These are phyloP conservation scores for Rhineura floridana DNA, from an alignment of 2,113 vertebrate species.

Conservation along the genomic window DNA sequence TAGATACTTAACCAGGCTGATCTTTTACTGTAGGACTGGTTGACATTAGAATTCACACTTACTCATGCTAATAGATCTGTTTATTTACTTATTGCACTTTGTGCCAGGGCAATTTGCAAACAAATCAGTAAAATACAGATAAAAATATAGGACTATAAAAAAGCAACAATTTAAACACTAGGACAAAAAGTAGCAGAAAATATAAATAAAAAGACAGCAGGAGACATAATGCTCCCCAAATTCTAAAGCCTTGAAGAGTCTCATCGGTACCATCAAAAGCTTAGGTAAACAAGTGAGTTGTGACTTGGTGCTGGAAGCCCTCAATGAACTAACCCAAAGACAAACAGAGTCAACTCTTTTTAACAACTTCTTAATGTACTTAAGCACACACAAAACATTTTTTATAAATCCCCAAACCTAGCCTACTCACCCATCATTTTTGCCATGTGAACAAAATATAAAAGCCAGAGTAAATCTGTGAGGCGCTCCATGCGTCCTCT, in stretches of 20 bases:
- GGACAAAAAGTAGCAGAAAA: no score
- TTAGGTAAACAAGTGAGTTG: no score
- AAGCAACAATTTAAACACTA: no score
- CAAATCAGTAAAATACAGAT: no score
- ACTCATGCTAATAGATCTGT: neutral
- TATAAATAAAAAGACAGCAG: no score
- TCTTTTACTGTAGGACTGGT: neutral
- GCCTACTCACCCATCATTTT: neutral
- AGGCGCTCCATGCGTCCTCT: conserved; percentile 25
- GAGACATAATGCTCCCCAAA: no score
- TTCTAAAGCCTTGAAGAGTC: no score
- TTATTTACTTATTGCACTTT: no score
- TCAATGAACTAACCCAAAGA: neutral
- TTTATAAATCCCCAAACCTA: neutral
- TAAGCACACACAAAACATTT: neutral
- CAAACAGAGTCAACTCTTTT: neutral
- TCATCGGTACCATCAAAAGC: no score
- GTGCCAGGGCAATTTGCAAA: no score
- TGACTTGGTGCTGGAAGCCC: no score
- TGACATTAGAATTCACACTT: neutral
- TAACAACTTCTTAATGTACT: neutral
- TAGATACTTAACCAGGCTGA: neutral
- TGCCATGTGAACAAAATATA: conserved; percentile 38
- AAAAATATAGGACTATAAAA: no score
- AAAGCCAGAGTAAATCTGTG: conserved; percentile 53